Base-by-base conservation (phyloP, 2,113 vertebrate genomes). In the Capreolus pygargus region DNA sequence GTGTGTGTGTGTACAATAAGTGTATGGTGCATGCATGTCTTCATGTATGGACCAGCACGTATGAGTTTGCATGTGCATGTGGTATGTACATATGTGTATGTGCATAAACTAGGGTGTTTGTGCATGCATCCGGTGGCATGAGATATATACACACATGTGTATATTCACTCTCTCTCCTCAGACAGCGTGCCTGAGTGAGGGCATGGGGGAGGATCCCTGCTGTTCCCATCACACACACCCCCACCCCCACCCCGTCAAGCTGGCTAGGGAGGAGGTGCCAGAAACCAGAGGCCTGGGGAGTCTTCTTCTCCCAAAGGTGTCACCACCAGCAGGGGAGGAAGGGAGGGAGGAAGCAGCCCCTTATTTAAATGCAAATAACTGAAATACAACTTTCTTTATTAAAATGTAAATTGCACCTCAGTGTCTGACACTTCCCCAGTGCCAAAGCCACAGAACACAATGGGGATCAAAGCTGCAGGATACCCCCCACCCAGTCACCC, bases 361-460 rank as follows among this genome's bases (percentile, higher is more conserved):
- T 97, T 98, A 98, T 99, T 98, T 99, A 99, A 98, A 99, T 98
- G 98, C 97, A 98, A 98, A 98, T 99, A 95, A 96, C 92, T 78
- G 91, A 98, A 98, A 97, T 89, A 97, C 98, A 98, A 98, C 96
- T 98, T 98, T 90, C 98, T 98, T 98, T 98, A 98, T 99, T 98
- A 99, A 98, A 98, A 98, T 98, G 98, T 97, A 99, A 99, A 99
- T 98, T 96, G 93, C 84, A 39, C 95, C 95, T 98, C 97, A 79
- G 61, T 94, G 52, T 78, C 84, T 90, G 21, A 93, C 92, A 94
- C 95, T 92, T 98, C 33, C 70, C 0, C 14, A 47, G 86, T 12
- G 3, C 88, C 86, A 92, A 54, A 96, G 86, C 76, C 95, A 28
- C 45, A 45, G 61, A 95, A 92, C 88, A 88, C 95, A 83, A 2